phyloP scores from a whole-genome alignment of 2,113 vertebrate genomes.

The Ranitomeya variabilis region DNA sequence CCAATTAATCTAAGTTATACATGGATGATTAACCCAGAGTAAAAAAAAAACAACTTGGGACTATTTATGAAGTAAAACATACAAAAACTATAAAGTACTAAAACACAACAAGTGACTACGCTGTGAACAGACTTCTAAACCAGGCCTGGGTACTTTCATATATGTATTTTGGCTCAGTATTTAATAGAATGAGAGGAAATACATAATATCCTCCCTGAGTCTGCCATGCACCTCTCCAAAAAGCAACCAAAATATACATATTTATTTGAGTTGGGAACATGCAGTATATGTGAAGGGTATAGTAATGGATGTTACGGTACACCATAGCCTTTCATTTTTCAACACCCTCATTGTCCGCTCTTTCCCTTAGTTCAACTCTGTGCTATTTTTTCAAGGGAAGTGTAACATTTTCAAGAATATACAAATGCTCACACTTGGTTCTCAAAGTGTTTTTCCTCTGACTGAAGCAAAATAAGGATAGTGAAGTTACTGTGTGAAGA shows the following conservation, averaged over 20 bases:
- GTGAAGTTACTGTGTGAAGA: conserved; percentile 51
- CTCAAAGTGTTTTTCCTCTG: conserved; percentile 46
- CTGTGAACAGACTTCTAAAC: not conserved
- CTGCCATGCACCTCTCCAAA: not conserved
- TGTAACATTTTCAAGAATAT: conserved; percentile 39
- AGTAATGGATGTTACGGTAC: not conserved
- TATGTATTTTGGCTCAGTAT: conserved; percentile 13
- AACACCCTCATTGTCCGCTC: conserved; percentile 8
- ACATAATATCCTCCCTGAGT: not conserved
- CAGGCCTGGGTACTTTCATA: not conserved
- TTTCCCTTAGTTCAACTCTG: conserved; percentile 5
- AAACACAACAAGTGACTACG: not conserved
- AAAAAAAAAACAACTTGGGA: not conserved
- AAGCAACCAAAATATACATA: conserved; percentile 19
- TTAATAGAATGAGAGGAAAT: conserved; percentile 15
- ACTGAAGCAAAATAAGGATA: conserved; percentile 39
- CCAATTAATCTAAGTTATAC: not conserved
- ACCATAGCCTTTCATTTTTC: not conserved
- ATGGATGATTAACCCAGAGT: not conserved
- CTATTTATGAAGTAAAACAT: not conserved
- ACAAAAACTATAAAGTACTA: not conserved
- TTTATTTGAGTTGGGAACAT: not conserved
- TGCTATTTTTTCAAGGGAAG: conserved; percentile 22
- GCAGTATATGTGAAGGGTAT: not conserved
- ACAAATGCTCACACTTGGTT: conserved; percentile 42